These are phyloP conservation scores for Drosophila athabasca DNA, from an alignment of 1,140 invertebrate species.

Conservation along the genomic window DNA sequence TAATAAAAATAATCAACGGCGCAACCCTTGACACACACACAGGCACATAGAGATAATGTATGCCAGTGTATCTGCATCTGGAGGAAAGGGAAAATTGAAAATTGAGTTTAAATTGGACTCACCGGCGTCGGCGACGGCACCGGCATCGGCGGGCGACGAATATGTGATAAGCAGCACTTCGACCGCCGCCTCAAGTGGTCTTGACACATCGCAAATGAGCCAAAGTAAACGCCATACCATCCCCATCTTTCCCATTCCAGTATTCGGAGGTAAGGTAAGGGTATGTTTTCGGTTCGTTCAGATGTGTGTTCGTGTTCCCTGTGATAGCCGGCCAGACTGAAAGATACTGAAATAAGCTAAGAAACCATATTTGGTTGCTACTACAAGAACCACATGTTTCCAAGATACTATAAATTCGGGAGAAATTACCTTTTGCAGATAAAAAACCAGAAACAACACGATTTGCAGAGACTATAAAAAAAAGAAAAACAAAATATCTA, in stretches of 20 bases:
- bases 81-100: slow-evolving; percentile 46
- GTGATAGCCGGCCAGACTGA: too few relatives aligned
- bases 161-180: slow-evolving; percentile 35
- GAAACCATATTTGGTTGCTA: too few relatives aligned
- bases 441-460: too few relatives aligned
- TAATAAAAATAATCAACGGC: slow-evolving; percentile 37
- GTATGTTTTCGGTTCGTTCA: too few relatives aligned
- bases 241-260: neutral
- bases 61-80: slow-evolving; percentile 25
- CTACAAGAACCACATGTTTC: too few relatives aligned
- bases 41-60: slow-evolving; percentile 29
- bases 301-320: too few relatives aligned
- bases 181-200: slow-evolving; percentile 32
- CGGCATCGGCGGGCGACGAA: neutral
- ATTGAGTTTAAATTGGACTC: slow-evolving; percentile 55
- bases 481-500: too few relatives aligned
- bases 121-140: slow-evolving; percentile 13
- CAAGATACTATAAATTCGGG: too few relatives aligned
- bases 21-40: slow-evolving; percentile 73
- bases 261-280: too few relatives aligned
- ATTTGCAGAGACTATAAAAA: too few relatives aligned
- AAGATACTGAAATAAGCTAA: too few relatives aligned
- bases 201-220: slow-evolving; percentile 40
- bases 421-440: too few relatives aligned
- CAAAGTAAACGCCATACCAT: slow-evolving; percentile 18